A percentile compares a stretch with the other conserved stretches of the same genome.
Evolutionary conservation across 2,888 invertebrate genomes (phyloP).

Genomic region (Syrista parreyssii): DNA sequence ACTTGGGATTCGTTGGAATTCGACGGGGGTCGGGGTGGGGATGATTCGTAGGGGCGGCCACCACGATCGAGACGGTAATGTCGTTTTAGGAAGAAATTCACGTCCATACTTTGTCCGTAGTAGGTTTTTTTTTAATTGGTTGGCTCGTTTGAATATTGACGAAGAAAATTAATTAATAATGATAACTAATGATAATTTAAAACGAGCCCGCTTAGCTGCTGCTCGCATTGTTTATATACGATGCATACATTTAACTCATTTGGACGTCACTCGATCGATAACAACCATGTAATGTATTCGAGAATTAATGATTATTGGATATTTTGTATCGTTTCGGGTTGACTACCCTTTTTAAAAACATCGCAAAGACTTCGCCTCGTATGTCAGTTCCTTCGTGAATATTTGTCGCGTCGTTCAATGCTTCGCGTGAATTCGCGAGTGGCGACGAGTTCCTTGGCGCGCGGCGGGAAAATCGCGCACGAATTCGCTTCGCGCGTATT

Average conservation of each 20-base stretch:
- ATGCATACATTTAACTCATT: constrained; percentile 59
- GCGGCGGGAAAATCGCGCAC: not conserved
- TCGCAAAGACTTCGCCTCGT: not conserved
- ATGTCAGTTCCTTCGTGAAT: not conserved
- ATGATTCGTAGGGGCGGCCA: too few relatives aligned
- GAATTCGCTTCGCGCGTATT: not conserved
- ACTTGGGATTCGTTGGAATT: not conserved
- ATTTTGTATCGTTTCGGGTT: not conserved
- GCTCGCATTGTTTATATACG: constrained; percentile 51
- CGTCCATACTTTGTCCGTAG: not conserved
- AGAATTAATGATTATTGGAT: not conserved
- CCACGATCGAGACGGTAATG: too few relatives aligned
- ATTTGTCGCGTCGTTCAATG: not conserved
- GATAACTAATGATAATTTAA: constrained; percentile 30
- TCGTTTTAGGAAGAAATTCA: too few relatives aligned
- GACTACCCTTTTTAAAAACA: not conserved
- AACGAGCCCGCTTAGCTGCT: constrained; percentile 30
- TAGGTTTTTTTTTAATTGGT: not conserved
- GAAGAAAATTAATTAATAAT: not conserved
- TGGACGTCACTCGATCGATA: not conserved
- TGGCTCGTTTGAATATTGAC: not conserved
- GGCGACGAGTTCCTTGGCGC: not conserved
- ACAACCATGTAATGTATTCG: not conserved
- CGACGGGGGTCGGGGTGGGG: too few relatives aligned
- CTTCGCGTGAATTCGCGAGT: not conserved